Base-by-base conservation (phyloP, 2,113 vertebrate species). In the Vidua chalybeata region DNA sequence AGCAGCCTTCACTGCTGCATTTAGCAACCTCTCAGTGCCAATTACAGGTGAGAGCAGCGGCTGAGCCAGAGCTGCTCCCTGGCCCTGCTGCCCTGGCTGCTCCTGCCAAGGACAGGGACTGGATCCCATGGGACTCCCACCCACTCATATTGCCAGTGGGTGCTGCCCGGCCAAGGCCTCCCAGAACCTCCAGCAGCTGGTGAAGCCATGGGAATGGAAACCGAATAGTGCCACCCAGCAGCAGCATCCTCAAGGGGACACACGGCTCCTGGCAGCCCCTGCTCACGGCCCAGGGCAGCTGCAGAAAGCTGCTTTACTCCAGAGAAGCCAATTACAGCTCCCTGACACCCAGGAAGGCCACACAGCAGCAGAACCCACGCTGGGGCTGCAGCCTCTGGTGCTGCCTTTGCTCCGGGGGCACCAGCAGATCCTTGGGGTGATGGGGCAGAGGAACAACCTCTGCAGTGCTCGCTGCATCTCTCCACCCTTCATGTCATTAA, bases 341-440 rank as follows among this genome's bases (percentile, higher is more conserved):
- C 74, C 48, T 10, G 24, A 11, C 37, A 21, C 30, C 27, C 58
- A 1, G 24, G 43, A 37, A 10, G 37, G 68, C 56, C 15, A 5
- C 26, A 3, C 10, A 20, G 71, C 76, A 39, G 72, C 66, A 62
- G 63, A 26, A 15, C 27, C 43, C 7, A 1, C 0, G 0, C 2
- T 2, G 11, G 68, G 66, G 21, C 45, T 0, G 10, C 15, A 35
- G 30, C 6, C 16, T 33, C 6, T 1, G 1, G 35, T 16, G 73
- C 41, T 0, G 0, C 2, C 1, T 33, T 45, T 6, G 4, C 10
- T 1, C 4, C 0, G 0, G 27, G 8, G 9, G 8, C 49, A 64
- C 7, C 1, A 0, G 7, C 0, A 0, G 21, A 11, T 17, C 55
- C 83, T 11, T 21, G 0, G 2, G 26, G 51, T 3, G 3, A 30